phyloP scores from a whole-genome alignment of 1,140 invertebrate genomes.

The Megalonaias nervosa region DNA sequence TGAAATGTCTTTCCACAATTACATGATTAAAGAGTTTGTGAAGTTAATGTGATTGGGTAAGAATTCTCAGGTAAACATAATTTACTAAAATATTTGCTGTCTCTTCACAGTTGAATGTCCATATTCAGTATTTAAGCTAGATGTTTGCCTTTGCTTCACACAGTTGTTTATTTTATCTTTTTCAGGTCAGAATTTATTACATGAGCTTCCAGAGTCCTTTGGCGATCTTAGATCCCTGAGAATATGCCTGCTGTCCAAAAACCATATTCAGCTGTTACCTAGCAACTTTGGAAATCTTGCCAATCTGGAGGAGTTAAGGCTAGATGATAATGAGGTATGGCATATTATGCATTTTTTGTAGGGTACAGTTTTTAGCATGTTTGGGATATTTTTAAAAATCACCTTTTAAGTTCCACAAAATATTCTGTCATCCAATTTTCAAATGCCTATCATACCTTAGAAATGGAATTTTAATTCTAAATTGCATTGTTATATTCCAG shows the following conservation, averaged over 20 bases:
- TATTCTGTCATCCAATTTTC: no score
- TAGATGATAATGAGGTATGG: slow-evolving; percentile 64
- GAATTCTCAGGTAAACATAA: no score
- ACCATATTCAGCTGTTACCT: slow-evolving; percentile 57
- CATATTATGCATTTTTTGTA: neutral
- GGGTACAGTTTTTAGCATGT: neutral
- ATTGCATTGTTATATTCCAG: no score
- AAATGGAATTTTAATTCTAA: no score
- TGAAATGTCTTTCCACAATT: no score
- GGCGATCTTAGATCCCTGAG: slow-evolving; percentile 49
- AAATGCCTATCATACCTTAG: no score
- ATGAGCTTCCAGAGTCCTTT: slow-evolving; percentile 63
- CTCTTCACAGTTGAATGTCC: no score
- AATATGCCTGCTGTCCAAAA: slow-evolving; percentile 60
- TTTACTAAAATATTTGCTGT: no score
- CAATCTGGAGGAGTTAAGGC: slow-evolving; percentile 52
- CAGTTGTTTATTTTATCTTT: slow-evolving; percentile 1
- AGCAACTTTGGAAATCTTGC: slow-evolving; percentile 55
- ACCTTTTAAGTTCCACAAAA: neutral
- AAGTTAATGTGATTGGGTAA: no score
- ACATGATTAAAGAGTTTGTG: no score
- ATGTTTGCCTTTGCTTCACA: no score
- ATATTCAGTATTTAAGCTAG: no score
- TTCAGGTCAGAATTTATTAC: slow-evolving; percentile 62
- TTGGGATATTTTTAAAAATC: neutral